Evolutionary conservation across 2,797 vertebrate species (phyloP).

Genomic region (Schizothorax lantsangensis): DNA sequence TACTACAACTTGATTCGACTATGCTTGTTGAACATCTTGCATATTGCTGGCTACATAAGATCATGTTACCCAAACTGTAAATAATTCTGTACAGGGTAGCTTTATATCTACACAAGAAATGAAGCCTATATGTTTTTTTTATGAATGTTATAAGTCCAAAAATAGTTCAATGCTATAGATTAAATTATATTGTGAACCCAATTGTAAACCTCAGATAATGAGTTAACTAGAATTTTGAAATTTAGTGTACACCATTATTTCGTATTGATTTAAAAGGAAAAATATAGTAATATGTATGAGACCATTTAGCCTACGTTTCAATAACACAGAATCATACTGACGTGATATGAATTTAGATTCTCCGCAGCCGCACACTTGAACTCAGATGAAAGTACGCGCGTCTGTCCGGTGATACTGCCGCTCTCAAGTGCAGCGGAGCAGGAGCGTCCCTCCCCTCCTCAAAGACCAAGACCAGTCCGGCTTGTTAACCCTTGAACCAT

Average conservation of each 20-base stretch:
- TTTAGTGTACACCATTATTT: not conserved
- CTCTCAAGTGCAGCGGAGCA: conserved; percentile 51
- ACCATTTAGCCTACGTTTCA: not conserved
- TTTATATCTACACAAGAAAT: not conserved
- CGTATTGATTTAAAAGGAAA: not conserved
- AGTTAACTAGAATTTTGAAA: not conserved
- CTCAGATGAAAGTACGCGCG: conserved; percentile 62
- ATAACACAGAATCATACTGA: not conserved
- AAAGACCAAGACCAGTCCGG: conserved; percentile 27
- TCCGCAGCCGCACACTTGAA: conserved; percentile 44
- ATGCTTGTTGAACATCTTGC: not conserved
- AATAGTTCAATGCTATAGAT: not conserved
- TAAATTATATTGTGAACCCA: not conserved
- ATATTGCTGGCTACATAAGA: not conserved
- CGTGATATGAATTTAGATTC: not conserved
- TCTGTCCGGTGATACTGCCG: conserved; percentile 42
- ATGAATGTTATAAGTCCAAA: not conserved
- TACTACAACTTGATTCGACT: not conserved
- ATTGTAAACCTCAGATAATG: not conserved
- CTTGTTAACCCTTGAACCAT: conserved; percentile 50
- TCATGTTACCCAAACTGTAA: not conserved
- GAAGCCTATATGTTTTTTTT: too few relatives aligned
- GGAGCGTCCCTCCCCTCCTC: conserved; percentile 33
- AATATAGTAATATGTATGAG: not conserved
- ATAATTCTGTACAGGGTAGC: not conserved